phyloP scores from a whole-genome alignment of 2,797 vertebrate species.

The Tokudaia tokunoshimensis region DNA sequence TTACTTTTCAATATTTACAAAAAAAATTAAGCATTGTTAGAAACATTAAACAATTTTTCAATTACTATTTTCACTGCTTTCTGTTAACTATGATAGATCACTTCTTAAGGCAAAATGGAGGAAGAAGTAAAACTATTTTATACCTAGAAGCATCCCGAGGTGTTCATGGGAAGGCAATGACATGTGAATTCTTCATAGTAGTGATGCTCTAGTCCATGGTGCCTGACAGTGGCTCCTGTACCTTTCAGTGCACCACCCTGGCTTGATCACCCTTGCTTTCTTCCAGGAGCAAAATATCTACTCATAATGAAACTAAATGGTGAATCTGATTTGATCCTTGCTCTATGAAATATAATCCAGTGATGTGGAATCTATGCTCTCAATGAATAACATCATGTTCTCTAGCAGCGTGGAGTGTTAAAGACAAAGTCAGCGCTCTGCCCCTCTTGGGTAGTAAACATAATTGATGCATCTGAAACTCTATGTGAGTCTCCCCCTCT shows the following conservation, averaged over 20 bases:
- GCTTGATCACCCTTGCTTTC: neutral
- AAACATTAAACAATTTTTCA: slow-evolving; percentile 74
- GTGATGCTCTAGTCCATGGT: neutral
- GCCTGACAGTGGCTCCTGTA: neutral
- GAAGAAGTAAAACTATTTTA: neutral
- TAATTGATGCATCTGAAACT: slow-evolving; percentile 45
- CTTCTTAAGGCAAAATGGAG: slow-evolving; percentile 39
- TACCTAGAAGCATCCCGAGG: neutral
- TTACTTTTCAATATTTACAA: slow-evolving; percentile 79
- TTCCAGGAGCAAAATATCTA: neutral
- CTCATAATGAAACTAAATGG: slow-evolving; percentile 44
- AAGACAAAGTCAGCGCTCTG: neutral
- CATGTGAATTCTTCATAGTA: neutral
- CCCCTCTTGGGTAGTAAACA: neutral
- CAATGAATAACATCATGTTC: neutral
- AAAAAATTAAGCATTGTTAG: slow-evolving; percentile 59
- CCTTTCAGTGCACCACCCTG: neutral
- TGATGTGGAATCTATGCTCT: slow-evolving; percentile 26
- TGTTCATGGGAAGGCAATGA: neutral
- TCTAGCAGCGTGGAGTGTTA: slow-evolving; percentile 16
- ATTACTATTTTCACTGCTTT: slow-evolving; percentile 68
- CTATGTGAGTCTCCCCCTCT: slow-evolving; percentile 36
- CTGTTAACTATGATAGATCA: slow-evolving; percentile 62
- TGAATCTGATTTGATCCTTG: slow-evolving; percentile 19
- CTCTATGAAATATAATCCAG: neutral